phyloP scores from a whole-genome alignment of 1,140 invertebrate genomes.

The Galleria mellonella region DNA sequence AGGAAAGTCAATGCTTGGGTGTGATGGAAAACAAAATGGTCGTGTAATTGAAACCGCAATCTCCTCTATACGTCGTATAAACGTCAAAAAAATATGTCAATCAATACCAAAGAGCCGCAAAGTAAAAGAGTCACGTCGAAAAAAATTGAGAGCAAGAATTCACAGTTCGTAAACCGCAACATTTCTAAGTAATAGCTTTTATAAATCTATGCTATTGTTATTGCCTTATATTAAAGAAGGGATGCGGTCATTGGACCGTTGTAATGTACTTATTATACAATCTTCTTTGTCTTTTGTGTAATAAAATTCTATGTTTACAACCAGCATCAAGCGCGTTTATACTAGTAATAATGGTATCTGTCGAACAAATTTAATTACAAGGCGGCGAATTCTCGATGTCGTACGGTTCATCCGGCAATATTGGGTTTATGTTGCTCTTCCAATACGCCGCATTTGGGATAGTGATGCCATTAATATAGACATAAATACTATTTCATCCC shows the following conservation, averaged over 20 bases:
- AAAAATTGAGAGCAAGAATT: conserved; percentile 23
- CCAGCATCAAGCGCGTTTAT: conserved; percentile 26
- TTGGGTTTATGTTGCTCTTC: no score
- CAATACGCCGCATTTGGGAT: no score
- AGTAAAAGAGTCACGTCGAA: conserved; percentile 10
- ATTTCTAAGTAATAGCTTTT: conserved; percentile 34
- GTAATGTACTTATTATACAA: conserved; percentile 38
- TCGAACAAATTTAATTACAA: conserved; percentile 24
- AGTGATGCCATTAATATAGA: no score
- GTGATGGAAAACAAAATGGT: no score
- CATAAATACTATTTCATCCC: no score
- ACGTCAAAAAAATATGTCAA: conserved; percentile 3
- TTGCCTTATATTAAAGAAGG: conserved; percentile 27
- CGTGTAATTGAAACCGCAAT: background rate
- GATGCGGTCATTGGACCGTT: conserved; percentile 28
- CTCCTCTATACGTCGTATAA: background rate
- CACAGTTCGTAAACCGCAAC: conserved; percentile 40
- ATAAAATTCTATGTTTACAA: conserved; percentile 34
- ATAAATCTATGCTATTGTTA: conserved; percentile 36
- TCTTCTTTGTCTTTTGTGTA: conserved; percentile 24
- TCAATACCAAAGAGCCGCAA: conserved; percentile 2
- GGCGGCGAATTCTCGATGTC: no score
- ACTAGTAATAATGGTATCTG: conserved; percentile 34
- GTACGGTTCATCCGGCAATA: no score
- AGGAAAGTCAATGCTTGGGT: no score